Evolutionary conservation across 2,888 invertebrate genomes (phyloP).

Genomic region (Ganaspis brasiliensis): DNA sequence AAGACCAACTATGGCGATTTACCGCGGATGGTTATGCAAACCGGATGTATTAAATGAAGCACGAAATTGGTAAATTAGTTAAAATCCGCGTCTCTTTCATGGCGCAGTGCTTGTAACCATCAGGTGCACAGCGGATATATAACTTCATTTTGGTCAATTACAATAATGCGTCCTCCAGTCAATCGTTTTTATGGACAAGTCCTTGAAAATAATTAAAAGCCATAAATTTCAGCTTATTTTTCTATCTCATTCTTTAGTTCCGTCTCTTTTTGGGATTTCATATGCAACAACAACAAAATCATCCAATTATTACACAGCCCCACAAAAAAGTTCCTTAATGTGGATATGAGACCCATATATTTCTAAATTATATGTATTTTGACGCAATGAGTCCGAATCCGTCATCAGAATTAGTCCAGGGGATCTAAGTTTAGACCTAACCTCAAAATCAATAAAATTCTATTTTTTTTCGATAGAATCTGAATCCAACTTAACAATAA

Average conservation of each 20-base stretch:
- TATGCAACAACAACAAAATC: no score
- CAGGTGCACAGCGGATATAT: conserved; percentile 54
- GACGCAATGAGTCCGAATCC: no score
- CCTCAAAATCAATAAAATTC: no score
- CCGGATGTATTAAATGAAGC: conserved; percentile 70
- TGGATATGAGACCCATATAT: no score
- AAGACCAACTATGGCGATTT: conserved; percentile 9
- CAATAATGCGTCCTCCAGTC: conserved; percentile 64
- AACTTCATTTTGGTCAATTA: conserved; percentile 71
- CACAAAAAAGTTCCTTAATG: no score
- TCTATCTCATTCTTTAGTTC: conserved; percentile 7
- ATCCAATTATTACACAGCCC: no score
- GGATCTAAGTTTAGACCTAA: no score
- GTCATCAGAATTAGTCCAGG: no score
- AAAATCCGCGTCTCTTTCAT: conserved; percentile 65
- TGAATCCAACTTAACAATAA: no score
- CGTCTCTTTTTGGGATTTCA: no score
- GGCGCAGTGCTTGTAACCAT: conserved; percentile 47
- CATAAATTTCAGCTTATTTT: neutral
- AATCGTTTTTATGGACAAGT: conserved; percentile 58
- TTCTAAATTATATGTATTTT: no score
- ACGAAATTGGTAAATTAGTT: conserved; percentile 75
- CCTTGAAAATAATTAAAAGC: conserved; percentile 55
- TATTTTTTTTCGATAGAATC: no score
- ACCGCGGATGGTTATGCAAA: conserved; percentile 7